A percentile compares a stretch with the other conserved stretches of the same genome.
Evolutionary conservation across 2,888 invertebrate species (phyloP).

Genomic region (Zonitis immaculata): DNA sequence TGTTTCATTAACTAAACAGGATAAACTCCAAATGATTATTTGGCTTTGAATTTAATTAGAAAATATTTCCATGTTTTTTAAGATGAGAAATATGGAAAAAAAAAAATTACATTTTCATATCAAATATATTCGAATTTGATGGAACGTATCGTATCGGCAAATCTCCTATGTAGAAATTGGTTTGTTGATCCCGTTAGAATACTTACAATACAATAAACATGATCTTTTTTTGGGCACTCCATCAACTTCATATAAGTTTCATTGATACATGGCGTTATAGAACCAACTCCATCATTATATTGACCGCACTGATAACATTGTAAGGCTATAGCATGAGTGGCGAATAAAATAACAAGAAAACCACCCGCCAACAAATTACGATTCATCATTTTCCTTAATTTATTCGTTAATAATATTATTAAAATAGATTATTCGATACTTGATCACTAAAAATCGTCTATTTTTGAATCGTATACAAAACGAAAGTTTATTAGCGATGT

Average conservation of each 20-base stretch:
- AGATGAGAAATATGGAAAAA: no score
- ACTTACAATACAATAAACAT: slow-evolving; percentile 75
- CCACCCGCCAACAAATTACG: slow-evolving; percentile 17
- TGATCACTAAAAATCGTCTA: no score
- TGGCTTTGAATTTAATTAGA: not conserved
- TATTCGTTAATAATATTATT: no score
- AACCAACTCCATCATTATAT: slow-evolving; percentile 81
- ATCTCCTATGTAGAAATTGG: no score
- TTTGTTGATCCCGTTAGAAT: no score
- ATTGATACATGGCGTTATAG: slow-evolving; percentile 79
- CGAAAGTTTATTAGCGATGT: slow-evolving; percentile 19
- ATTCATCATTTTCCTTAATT: slow-evolving; percentile 15
- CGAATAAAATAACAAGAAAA: slow-evolving; percentile 26
- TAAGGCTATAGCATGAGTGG: slow-evolving; percentile 48
- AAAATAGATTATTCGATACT: no score
- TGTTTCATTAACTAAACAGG: not conserved
- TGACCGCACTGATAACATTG: slow-evolving; percentile 76
- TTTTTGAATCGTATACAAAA: not conserved
- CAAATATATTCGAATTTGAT: no score
- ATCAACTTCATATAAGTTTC: slow-evolving; percentile 66
- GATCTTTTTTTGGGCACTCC: slow-evolving; percentile 60
- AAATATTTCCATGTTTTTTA: no score
- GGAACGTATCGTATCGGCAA: no score
- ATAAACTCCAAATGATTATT: not conserved
- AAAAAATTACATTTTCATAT: no score